phyloP scores from a whole-genome alignment of 2,797 vertebrate genomes.

The Crenichthys baileyi region DNA sequence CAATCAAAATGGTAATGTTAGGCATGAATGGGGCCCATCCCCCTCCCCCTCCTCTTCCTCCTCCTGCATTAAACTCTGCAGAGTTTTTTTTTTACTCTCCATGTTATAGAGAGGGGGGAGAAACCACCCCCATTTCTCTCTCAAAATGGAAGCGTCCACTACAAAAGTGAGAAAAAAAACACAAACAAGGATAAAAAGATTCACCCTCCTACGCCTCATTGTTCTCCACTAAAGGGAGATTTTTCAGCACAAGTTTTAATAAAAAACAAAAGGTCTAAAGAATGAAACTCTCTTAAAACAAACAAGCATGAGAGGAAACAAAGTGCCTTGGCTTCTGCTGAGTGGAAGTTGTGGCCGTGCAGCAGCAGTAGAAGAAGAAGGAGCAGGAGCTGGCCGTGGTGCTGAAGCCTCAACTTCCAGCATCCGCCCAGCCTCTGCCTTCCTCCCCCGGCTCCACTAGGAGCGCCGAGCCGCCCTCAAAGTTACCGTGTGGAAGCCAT shows the following conservation, averaged over 20 bases:
- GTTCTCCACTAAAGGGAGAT: background rate
- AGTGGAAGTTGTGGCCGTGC: slow-evolving; percentile 51
- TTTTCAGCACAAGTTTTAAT: background rate
- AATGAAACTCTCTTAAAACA: background rate
- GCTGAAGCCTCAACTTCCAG: slow-evolving; percentile 73
- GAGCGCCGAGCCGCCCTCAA: slow-evolving; percentile 12
- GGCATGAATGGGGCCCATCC: slow-evolving; percentile 93
- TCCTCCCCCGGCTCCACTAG: background rate
- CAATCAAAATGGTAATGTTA: slow-evolving; percentile 99
- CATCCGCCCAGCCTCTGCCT: slow-evolving; percentile 20
- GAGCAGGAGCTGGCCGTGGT: slow-evolving; percentile 85
- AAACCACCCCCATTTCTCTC: slow-evolving; percentile 84
- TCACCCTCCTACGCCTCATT: background rate
- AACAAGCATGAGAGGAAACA: background rate
- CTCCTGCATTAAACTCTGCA: slow-evolving; percentile 89
- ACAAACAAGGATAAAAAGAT: slow-evolving; percentile 38
- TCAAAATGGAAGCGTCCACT: slow-evolving; percentile 99
- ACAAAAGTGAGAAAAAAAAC: slow-evolving; percentile 80
- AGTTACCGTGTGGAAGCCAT: slow-evolving; percentile 53
- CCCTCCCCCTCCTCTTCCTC: slow-evolving; percentile 72
- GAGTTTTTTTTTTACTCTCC: slow-evolving; percentile 87
- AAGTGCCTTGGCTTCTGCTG: background rate
- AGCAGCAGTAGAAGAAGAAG: slow-evolving; percentile 25
- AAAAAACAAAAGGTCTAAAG: background rate
- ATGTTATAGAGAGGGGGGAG: slow-evolving; percentile 79